Conservation (phyloP, 23 tunicate species). For the Halocynthia roretzi region DNA sequence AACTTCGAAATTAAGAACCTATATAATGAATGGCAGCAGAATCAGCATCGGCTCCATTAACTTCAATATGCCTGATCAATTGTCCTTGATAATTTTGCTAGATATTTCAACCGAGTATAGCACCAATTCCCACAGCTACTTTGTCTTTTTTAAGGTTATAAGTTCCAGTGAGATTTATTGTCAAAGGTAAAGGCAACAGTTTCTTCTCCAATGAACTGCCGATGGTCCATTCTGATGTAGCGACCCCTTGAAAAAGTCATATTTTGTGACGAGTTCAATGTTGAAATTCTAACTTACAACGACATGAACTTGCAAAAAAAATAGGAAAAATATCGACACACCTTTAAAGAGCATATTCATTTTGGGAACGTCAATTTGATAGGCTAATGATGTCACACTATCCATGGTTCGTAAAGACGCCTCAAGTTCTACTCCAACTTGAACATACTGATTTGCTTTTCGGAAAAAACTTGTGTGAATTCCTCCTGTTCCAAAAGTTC, state of each 20-base stretch:
- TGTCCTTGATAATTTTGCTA: no score
- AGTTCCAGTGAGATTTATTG: constrained; percentile 73
- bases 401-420: constrained; percentile 74
- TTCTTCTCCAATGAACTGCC: constrained; percentile 77
- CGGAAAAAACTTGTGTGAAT: constrained; percentile 71
- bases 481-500: constrained; percentile 70
- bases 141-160: constrained; percentile 91
- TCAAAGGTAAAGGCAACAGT: constrained; percentile 67
- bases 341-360: constrained; percentile 91
- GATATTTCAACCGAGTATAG: constrained; percentile 54
- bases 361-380: constrained; percentile 88
- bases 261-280: no score
- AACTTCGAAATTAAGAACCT: no score
- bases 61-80: no score
- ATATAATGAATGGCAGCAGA: no score
- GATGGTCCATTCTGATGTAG: constrained; percentile 89
- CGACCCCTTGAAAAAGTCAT: constrained; percentile 41
- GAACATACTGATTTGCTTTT: constrained; percentile 89
- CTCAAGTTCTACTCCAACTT: constrained; percentile 89
- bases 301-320: background rate
- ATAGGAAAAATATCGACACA: background rate
- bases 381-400: constrained; percentile 67
- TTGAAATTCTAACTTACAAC: background rate
- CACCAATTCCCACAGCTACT: constrained; percentile 89
- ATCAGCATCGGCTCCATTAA: no score